Evolutionary conservation across 2,797 vertebrate species (phyloP).

Genomic region (Anomalospiza imberbis): DNA sequence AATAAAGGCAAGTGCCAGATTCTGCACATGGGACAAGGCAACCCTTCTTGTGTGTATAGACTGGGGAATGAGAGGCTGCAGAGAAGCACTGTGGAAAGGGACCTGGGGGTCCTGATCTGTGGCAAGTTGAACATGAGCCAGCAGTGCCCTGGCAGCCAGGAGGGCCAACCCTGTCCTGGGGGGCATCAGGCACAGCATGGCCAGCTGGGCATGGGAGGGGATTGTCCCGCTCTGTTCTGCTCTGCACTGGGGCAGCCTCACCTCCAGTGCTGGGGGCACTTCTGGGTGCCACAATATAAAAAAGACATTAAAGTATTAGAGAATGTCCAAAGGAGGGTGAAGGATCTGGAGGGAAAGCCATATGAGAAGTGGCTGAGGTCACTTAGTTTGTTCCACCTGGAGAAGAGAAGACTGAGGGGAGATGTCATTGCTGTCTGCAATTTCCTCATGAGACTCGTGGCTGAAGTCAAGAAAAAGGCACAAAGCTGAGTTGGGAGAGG

Average conservation of each 20-base stretch:
- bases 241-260: background rate
- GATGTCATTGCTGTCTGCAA: background rate
- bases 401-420: background rate
- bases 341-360: fast-evolving
- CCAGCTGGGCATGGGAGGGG: background rate
- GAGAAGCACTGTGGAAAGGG: fast-evolving
- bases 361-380: background rate
- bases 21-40: fast-evolving
- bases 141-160: background rate
- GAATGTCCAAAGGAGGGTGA: background rate
- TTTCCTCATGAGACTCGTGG: no score
- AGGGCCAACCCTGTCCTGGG: background rate
- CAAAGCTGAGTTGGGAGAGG: background rate
- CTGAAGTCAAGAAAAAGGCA: background rate
- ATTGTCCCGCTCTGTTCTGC: background rate
- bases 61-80: fast-evolving
- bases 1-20: background rate
- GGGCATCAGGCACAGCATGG: background rate
- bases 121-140: fast-evolving
- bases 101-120: background rate
- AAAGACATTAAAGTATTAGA: fast-evolving
- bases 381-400: background rate
- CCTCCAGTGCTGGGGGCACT: background rate
- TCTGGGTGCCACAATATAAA: fast-evolving
- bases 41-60: fast-evolving